These are phyloP conservation scores for Andricus quercusramuli DNA, from an alignment of 2,888 invertebrate genomes.

Conservation along the genomic window DNA sequence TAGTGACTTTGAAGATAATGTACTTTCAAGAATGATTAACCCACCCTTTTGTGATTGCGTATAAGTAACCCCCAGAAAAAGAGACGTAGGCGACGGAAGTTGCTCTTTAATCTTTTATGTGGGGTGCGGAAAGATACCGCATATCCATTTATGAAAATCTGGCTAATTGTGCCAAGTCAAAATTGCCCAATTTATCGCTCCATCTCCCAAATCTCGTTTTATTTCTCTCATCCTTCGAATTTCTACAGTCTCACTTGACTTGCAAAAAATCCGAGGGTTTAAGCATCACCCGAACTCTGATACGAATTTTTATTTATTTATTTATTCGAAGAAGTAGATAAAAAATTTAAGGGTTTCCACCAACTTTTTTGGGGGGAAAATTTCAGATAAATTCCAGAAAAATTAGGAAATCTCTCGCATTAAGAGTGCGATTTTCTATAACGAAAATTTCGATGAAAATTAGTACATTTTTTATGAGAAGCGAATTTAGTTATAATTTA, in stretches of 20 bases:
- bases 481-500: too few species aligned
- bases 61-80: slow-evolving; percentile 19
- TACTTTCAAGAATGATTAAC: slow-evolving; percentile 34
- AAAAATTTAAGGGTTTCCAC: too few species aligned
- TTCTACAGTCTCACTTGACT: slow-evolving; percentile 37
- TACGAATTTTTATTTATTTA: background rate
- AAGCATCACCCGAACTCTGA: background rate
- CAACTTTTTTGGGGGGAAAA: too few species aligned
- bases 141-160: slow-evolving; percentile 68
- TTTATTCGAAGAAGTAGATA: background rate
- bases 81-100: slow-evolving; percentile 28
- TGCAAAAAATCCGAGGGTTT: background rate
- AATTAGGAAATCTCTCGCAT: too few species aligned
- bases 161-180: slow-evolving; percentile 71
- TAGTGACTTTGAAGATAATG: background rate
- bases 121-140: slow-evolving; percentile 42
- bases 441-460: too few species aligned
- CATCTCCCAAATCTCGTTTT: slow-evolving; percentile 52
- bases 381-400: too few species aligned
- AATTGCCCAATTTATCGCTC: slow-evolving; percentile 58
- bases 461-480: too few species aligned
- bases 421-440: too few species aligned
- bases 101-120: slow-evolving; percentile 36
- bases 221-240: slow-evolving; percentile 44
- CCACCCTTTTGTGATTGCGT: slow-evolving; percentile 11